A percentile compares a stretch with the other conserved stretches of the same genome.
Evolutionary conservation across 2,888 invertebrate genomes (phyloP).

Genomic region (Allophyes oxyacanthae): DNA sequence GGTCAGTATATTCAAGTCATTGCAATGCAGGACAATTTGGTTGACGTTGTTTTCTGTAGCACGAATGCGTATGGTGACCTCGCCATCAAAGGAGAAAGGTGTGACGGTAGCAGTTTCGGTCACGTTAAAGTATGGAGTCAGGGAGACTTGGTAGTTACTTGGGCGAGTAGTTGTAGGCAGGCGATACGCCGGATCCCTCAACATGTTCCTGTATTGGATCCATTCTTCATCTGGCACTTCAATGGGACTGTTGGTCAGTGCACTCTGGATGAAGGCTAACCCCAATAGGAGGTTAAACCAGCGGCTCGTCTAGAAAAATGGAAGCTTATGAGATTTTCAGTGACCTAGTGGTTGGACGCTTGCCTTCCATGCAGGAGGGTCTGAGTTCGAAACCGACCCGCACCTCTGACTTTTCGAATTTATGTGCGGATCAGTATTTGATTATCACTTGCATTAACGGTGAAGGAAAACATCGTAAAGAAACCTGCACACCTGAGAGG

Average conservation of each 20-base stretch:
- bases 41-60: constrained; percentile 58
- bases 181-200: constrained; percentile 76
- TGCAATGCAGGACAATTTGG: constrained; percentile 80
- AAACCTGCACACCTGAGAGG: too few relatives aligned
- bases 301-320: constrained; percentile 66
- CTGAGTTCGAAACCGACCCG: too few relatives aligned
- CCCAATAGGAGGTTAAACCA: constrained; percentile 73
- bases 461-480: too few relatives aligned
- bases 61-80: constrained; percentile 71
- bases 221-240: constrained; percentile 77
- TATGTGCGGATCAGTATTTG: too few relatives aligned
- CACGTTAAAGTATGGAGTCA: constrained; percentile 85
- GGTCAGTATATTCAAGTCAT: constrained; percentile 74
- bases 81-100: constrained; percentile 82
- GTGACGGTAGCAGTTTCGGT: constrained; percentile 33
- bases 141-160: constrained; percentile 83
- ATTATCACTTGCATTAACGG: too few relatives aligned
- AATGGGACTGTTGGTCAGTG: constrained; percentile 70
- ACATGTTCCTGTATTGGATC: constrained; percentile 65
- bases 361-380: too few relatives aligned
- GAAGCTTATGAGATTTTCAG: neutral
- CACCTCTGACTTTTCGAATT: too few relatives aligned
- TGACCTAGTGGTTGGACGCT: too few relatives aligned
- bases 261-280: constrained; percentile 70
- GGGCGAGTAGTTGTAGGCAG: constrained; percentile 86